phyloP scores from a whole-genome alignment of 2,113 vertebrate genomes.

The Ceyx melanurus region DNA sequence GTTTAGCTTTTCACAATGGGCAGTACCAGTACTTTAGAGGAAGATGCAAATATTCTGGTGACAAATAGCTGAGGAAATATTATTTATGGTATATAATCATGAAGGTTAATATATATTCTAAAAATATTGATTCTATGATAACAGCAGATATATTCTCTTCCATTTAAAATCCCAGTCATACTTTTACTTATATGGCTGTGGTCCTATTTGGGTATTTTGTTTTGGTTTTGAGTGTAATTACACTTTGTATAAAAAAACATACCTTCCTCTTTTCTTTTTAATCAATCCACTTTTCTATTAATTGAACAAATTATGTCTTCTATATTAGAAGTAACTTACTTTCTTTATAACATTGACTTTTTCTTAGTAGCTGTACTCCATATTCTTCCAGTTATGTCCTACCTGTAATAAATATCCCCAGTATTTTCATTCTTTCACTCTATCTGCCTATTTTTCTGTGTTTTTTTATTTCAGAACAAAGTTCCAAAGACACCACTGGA shows the following conservation, averaged over 20 bases:
- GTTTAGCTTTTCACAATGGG: background rate
- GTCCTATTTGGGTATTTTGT: background rate
- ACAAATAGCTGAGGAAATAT: background rate
- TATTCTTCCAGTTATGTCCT: background rate
- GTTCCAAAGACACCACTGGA: background rate
- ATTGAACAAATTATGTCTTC: background rate
- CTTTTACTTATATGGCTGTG: background rate
- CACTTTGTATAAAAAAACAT: background rate
- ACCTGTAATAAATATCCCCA: background rate
- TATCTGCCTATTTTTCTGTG: background rate
- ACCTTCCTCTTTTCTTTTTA: background rate
- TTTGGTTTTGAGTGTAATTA: background rate
- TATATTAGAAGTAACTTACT: background rate
- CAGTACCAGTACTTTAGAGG: background rate
- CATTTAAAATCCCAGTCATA: background rate
- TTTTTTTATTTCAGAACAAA: background rate
- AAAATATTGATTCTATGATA: background rate
- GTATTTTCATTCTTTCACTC: background rate
- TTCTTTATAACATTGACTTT: background rate
- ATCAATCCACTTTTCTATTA: background rate
- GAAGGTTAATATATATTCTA: background rate
- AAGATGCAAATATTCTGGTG: background rate
- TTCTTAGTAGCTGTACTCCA: background rate
- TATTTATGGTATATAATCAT: background rate
- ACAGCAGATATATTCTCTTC: background rate